Percentiles rank a stretch among this genome's conserved stretches.
phyloP scores from a whole-genome alignment of 1,140 invertebrate species.

The Eciton burchellii region DNA sequence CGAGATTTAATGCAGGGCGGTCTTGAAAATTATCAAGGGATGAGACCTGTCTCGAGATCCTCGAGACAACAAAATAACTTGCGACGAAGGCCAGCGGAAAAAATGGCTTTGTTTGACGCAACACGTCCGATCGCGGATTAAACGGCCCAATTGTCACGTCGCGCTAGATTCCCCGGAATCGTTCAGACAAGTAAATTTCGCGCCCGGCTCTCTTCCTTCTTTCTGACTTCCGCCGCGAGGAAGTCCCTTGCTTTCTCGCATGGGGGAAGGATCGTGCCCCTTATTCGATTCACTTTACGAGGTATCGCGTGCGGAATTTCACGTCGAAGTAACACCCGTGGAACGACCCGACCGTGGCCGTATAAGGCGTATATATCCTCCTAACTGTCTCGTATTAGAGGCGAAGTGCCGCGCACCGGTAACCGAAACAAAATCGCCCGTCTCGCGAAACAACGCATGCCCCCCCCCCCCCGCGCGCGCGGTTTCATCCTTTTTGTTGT shows the following conservation, averaged over 20 bases:
- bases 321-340: slow-evolving; percentile 38
- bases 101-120: not conserved
- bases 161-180: not conserved
- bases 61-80: no score
- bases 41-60: no score
- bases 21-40: no score
- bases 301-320: slow-evolving; percentile 49
- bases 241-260: not conserved
- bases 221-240: not conserved
- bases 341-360: slow-evolving; percentile 28
- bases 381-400: slow-evolving; percentile 57
- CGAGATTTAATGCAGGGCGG: no score
- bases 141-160: not conserved
- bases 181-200: not conserved
- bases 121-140: not conserved
- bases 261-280: not conserved
- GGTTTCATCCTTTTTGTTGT: not conserved
- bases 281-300: slow-evolving; percentile 57
- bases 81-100: no score
- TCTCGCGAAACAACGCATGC: slow-evolving; percentile 34
- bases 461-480: not conserved
- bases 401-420: slow-evolving; percentile 37
- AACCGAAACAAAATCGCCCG: slow-evolving; percentile 54
- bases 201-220: not conserved
- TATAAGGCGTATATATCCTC: slow-evolving; percentile 48